Conservation (phyloP, 2,113 vertebrate genomes). For the Ophthalmolycus amberensis region DNA sequence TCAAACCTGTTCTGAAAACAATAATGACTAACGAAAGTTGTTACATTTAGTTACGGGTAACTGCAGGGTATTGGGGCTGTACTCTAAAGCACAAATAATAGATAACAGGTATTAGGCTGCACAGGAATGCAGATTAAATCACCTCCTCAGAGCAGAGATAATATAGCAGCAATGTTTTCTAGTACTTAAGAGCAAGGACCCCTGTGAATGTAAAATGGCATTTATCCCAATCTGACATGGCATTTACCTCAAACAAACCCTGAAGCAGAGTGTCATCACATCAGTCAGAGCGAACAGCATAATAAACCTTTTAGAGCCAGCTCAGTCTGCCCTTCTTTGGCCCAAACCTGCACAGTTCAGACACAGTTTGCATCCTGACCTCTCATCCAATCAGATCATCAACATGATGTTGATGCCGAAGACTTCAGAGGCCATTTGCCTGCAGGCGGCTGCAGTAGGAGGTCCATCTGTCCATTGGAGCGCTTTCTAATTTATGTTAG, state of each 20-base stretch:
- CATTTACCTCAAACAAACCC: constrained; percentile 26
- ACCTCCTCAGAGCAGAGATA: background rate
- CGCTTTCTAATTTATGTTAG: constrained; percentile 75
- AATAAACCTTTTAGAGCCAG: constrained; percentile 4
- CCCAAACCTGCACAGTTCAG: constrained; percentile 5
- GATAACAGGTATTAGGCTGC: no score
- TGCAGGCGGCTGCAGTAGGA: constrained; percentile 61
- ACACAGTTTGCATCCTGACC: constrained; percentile 1
- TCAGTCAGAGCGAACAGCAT: constrained; percentile 27
- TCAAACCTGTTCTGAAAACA: no score
- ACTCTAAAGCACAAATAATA: no score
- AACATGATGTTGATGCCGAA: background rate
- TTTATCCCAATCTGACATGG: constrained; percentile 26
- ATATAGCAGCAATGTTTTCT: constrained; percentile 24
- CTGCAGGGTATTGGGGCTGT: no score
- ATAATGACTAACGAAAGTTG: no score
- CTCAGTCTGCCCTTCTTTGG: constrained; percentile 1
- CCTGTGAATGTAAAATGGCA: constrained; percentile 12
- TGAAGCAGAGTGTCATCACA: constrained; percentile 21
- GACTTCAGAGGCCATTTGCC: constrained; percentile 58
- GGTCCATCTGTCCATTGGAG: constrained; percentile 76
- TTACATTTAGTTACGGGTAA: no score
- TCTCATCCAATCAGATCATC: constrained; percentile 24
- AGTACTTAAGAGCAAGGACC: background rate
- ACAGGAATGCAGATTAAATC: constrained; percentile 19